phyloP scores from a whole-genome alignment of 2,797 vertebrate species.

The Cephalopachus bancanus region DNA sequence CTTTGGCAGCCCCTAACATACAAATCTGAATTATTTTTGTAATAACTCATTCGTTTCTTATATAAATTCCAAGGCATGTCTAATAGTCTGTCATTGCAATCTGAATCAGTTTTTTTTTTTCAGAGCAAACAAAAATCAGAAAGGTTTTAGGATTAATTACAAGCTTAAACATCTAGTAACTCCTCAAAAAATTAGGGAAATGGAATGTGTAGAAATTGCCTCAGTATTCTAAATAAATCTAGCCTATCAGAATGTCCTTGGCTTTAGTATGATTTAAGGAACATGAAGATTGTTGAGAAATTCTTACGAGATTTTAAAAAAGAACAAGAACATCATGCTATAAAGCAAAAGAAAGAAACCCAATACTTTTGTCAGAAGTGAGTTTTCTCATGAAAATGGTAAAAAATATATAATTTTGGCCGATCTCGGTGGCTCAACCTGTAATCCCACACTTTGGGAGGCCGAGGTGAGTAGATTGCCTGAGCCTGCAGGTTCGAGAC shows the following conservation, averaged over 20 bases:
- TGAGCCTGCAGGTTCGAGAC: too few relatives aligned
- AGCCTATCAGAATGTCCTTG: slow-evolving; percentile 55
- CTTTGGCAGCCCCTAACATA: slow-evolving; percentile 37
- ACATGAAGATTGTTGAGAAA: slow-evolving; percentile 54
- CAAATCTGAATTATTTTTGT: slow-evolving; percentile 27
- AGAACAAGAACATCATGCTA: slow-evolving; percentile 9
- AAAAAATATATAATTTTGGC: slow-evolving; percentile 39
- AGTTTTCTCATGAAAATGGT: slow-evolving; percentile 54
- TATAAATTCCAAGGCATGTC: slow-evolving; percentile 16
- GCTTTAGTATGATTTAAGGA: slow-evolving; percentile 50
- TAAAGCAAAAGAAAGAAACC: not conserved
- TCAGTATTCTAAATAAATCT: slow-evolving; percentile 21
- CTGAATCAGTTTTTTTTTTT: not conserved
- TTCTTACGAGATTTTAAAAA: slow-evolving; percentile 13
- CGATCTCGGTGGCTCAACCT: too few relatives aligned
- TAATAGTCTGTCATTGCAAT: slow-evolving; percentile 42
- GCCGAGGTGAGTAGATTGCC: too few relatives aligned
- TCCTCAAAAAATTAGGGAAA: not conserved
- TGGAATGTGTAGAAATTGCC: slow-evolving; percentile 25
- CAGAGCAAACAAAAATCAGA: slow-evolving; percentile 56
- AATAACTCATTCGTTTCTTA: slow-evolving; percentile 55
- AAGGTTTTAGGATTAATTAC: slow-evolving; percentile 46
- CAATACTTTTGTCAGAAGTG: slow-evolving; percentile 60
- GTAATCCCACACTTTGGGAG: too few relatives aligned
- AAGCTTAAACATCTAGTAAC: slow-evolving; percentile 39